These are phyloP conservation scores for Nysson spinosus DNA, from an alignment of 2,888 invertebrate genomes.

Conservation along the genomic window DNA sequence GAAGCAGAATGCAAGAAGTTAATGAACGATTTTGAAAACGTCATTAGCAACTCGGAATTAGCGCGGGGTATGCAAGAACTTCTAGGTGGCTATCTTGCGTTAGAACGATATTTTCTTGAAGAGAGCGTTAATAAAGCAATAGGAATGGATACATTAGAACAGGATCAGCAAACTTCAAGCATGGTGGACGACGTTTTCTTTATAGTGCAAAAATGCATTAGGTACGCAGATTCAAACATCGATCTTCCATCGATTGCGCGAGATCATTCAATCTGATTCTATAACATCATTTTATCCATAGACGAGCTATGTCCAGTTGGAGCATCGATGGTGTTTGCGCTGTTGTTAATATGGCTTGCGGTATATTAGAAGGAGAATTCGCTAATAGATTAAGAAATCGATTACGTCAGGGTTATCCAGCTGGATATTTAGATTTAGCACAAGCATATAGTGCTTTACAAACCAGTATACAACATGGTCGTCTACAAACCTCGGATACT, in stretches of 20 bases:
- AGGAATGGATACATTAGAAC: constrained; percentile 86
- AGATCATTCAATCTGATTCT: not conserved
- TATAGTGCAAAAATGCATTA: constrained; percentile 95
- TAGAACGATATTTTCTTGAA: constrained; percentile 97
- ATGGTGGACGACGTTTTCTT: constrained; percentile 99
- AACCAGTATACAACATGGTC: constrained; percentile 87
- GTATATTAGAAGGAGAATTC: constrained; percentile 91
- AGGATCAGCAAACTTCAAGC: constrained; percentile 89
- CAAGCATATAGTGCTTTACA: constrained; percentile 92
- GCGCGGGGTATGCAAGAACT: constrained; percentile 89
- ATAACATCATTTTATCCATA: constrained; percentile 67
- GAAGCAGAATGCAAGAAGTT: constrained; percentile 78
- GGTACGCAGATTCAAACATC: too few relatives aligned
- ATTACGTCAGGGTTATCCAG: constrained; percentile 88
- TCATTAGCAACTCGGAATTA: constrained; percentile 85
- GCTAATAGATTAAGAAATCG: constrained; percentile 85
- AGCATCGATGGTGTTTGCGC: constrained; percentile 98
- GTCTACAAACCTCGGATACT: constrained; percentile 87
- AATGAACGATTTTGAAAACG: constrained; percentile 80
- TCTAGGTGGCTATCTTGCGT: constrained; percentile 90
- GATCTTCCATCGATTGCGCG: constrained; percentile 35
- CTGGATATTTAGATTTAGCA: constrained; percentile 86
- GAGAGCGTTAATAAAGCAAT: constrained; percentile 96
- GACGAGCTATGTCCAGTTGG: constrained; percentile 92
- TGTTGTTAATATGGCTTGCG: constrained; percentile 94